Evolutionary conservation across 2,888 invertebrate species (phyloP).

Genomic region (Torymus auratus): DNA sequence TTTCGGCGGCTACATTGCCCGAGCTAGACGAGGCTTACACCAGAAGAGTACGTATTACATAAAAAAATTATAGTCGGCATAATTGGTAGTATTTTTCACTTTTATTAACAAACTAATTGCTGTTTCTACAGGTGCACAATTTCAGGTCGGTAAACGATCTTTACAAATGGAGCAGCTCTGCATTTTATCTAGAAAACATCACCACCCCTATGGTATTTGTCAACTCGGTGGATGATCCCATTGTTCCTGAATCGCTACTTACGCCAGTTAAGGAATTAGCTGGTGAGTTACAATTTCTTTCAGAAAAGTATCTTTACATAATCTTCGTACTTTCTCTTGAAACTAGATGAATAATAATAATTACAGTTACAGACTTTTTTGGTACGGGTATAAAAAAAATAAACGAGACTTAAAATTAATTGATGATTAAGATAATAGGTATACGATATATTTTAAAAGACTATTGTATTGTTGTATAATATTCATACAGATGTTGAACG

Average conservation of each 20-base stretch:
- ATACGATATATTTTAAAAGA: no score
- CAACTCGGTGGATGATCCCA: slow-evolving; percentile 94
- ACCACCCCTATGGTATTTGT: slow-evolving; percentile 92
- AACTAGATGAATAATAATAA: no score
- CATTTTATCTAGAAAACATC: slow-evolving; percentile 87
- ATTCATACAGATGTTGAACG: no score
- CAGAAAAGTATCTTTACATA: no score
- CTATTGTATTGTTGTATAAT: no score
- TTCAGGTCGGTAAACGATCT: slow-evolving; percentile 88
- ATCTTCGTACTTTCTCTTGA: no score
- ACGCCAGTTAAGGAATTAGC: slow-evolving; percentile 85
- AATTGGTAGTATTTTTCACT: slow-evolving; percentile 29
- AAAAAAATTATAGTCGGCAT: neutral
- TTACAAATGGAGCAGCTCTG: slow-evolving; percentile 91
- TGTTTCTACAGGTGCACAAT: slow-evolving; percentile 82
- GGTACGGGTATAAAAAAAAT: no score
- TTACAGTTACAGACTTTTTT: no score
- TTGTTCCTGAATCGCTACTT: slow-evolving; percentile 88
- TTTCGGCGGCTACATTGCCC: slow-evolving; percentile 90
- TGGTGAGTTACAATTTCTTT: slow-evolving; percentile 76
- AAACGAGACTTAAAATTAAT: no score
- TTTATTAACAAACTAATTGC: neutral
- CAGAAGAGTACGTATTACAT: slow-evolving; percentile 73
- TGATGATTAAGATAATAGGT: no score
- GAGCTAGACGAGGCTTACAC: slow-evolving; percentile 95